These are phyloP conservation scores for Fundulus diaphanus DNA, from an alignment of 2,797 vertebrate genomes.

Conservation along the genomic window DNA sequence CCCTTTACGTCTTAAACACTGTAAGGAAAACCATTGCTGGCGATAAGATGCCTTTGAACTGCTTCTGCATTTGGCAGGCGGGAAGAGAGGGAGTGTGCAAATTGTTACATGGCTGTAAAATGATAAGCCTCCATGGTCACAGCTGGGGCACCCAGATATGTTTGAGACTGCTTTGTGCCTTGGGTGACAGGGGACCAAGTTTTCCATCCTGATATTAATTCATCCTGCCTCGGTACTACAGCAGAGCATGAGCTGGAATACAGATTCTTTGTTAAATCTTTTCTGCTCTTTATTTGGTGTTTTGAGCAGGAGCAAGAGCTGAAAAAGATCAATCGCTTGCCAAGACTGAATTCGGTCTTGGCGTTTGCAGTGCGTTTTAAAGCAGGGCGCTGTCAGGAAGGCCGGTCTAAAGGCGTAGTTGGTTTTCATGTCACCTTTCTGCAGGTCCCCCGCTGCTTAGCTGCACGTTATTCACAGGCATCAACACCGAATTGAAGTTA, in stretches of 20 bases:
- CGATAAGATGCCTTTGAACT: slow-evolving; percentile 60
- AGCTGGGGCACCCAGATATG: slow-evolving; percentile 77
- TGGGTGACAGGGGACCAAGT: slow-evolving; percentile 65
- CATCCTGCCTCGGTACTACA: slow-evolving; percentile 46
- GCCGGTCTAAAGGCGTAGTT: neutral
- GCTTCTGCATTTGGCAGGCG: slow-evolving; percentile 51
- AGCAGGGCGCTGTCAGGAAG: slow-evolving; percentile 18
- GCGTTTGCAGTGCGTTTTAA: slow-evolving; percentile 27
- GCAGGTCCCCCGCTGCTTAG: slow-evolving; percentile 5
- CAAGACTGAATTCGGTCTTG: slow-evolving; percentile 8
- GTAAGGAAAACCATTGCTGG: slow-evolving; percentile 32
- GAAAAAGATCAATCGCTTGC: slow-evolving; percentile 19
- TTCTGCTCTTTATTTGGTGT: slow-evolving; percentile 39
- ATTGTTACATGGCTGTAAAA: slow-evolving; percentile 66
- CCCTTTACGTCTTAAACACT: slow-evolving; percentile 21
- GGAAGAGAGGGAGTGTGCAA: slow-evolving; percentile 46
- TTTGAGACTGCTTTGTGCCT: slow-evolving; percentile 71
- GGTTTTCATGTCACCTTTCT: slow-evolving; percentile 22
- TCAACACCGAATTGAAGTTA: slow-evolving; percentile 58
- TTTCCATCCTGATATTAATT: slow-evolving; percentile 64
- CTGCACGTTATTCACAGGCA: slow-evolving; percentile 20
- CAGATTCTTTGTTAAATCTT: slow-evolving; percentile 62
- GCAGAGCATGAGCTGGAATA: slow-evolving; percentile 61
- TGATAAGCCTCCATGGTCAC: slow-evolving; percentile 69
- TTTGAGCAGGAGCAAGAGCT: slow-evolving; percentile 28